Evolutionary conservation across 2,888 invertebrate genomes (phyloP), one percentile per base, ranked within the genome.

Genomic region (Mactromeris polynyma): DNA sequence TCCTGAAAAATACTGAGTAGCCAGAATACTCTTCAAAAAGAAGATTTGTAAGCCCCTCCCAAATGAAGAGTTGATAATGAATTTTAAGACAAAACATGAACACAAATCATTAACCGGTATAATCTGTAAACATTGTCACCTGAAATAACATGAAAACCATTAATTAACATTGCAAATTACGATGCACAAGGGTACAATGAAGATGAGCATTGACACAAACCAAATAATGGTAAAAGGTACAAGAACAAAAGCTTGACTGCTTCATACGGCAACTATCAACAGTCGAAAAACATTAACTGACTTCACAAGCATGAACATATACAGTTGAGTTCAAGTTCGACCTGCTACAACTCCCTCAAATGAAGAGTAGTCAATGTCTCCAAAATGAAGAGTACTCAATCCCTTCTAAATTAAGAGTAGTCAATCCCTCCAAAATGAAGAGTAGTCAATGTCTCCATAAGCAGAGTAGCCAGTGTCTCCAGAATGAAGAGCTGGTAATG

Each of bases 81-180:
- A 58, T 73, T 73, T 33, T 14, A 36, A 73, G 73, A 64, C 26
- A 64, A 46, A 64, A 33, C 73, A 73, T 73, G 73, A 73, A 73
- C 73, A 73, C 73, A 73, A 33, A 73, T 36, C 73, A 73, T 36
- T 73, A 73, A 73, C 73, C 73, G 73, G 73, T 73, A 73, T 73
- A 73, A 73, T 73, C 58, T 26, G 58, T 64, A 64, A n/a, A 64
- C 26, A 64, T 26, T 26, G 58, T 64, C n/a, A 64, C 26, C 58
- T n/a, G n/a, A 6, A 26, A 26, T n/a, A 64, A 64, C 58, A 64
- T 64, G 58, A 64, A 64, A 64, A 64, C 26, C 58, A 64, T 64
- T 26, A n/a, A n/a, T n/a, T n/a, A 64, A 64, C 26, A 64, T 64
- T 64, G 58, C 58, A 64, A 64, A 64, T 26, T n/a, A 26, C 9